Evolutionary conservation across 1,140 invertebrate species (phyloP), one percentile per base, ranked within the genome.

Genomic region (Listronotus bonariensis): DNA sequence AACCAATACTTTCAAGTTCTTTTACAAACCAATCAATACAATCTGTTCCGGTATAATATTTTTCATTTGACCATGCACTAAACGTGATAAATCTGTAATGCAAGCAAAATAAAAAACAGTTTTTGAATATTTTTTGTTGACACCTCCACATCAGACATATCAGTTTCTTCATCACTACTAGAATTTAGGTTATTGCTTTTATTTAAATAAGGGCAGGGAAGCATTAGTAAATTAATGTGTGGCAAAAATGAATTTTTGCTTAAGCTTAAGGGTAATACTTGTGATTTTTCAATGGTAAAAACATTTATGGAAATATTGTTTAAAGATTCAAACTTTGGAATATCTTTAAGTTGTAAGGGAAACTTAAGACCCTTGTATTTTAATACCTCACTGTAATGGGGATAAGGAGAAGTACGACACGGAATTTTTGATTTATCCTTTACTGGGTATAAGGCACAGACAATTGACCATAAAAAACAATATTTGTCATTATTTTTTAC

Each of bases 1-100:
- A 26, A 26, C 20, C 20, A 57, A 51, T 68, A 60, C 59, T 53
- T 64, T 32, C 15, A 51, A 36, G 18, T 45, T 57, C 12, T 67
- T 60, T 31, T 26, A 72, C 66, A 65, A 69, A 66, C 57, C 68
- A 63, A 26, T 26, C 20, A 26, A 26, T 26, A 26, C 20, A 26
- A 26, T 26, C 20, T 3, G 20, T 26, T 26, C 20, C 20, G 20
- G 20, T 26, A 26, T 26, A 63, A 31, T 14, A 59, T 66, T 57
- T 20, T 45, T 45, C n/a, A 55, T 42, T 66, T 71, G 69, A 40
- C 41, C 45, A 12, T 32, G 48, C 34, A 63, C 3, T 46, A 70
- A 55, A 7, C 58, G 38, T 6, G 61, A 65, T 20, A 68, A 31
- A 43, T 65, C 53, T 32, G 56, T 57, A 15, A 64, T 60, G 15